Evolutionary conservation across 2,888 invertebrate genomes (phyloP).

Genomic region (Drosophila testacea): DNA sequence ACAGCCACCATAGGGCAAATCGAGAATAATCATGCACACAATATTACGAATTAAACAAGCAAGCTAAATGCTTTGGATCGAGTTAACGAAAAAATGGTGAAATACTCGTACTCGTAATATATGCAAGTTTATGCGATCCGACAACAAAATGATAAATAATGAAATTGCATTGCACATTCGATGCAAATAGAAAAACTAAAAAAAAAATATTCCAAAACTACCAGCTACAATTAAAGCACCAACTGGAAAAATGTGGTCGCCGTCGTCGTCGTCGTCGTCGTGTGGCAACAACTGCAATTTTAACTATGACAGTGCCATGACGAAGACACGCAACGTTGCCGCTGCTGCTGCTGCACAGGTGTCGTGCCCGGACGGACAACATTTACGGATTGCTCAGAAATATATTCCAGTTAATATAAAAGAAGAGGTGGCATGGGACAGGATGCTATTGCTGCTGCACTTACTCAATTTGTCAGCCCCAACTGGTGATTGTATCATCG

Average conservation of each 20-base stretch:
- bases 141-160: constrained; percentile 44
- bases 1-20: constrained; percentile 26
- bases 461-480: constrained; percentile 61
- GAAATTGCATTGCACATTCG: constrained; percentile 60
- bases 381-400: constrained; percentile 22
- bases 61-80: constrained; percentile 22
- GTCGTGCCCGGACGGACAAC: constrained; percentile 13
- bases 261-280: constrained; percentile 5
- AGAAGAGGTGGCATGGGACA: constrained; percentile 32
- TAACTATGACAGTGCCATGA: constrained; percentile 55
- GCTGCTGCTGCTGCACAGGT: constrained; percentile 35
- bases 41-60: constrained; percentile 29
- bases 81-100: constrained; percentile 56
- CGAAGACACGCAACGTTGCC: constrained; percentile 51
- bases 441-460: constrained; percentile 43
- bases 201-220: constrained; percentile 13
- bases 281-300: constrained; percentile 61
- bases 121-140: constrained; percentile 26
- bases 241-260: constrained; percentile 43
- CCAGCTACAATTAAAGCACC: constrained; percentile 58
- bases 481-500: constrained; percentile 53
- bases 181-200: constrained; percentile 45
- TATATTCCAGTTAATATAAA: constrained; percentile 30
- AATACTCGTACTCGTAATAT: constrained; percentile 40
- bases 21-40: constrained; percentile 35